A percentile compares a stretch with the other conserved stretches of the same genome.
phyloP scores from a whole-genome alignment of 2,888 invertebrate species.

The Drosophila birchii region DNA sequence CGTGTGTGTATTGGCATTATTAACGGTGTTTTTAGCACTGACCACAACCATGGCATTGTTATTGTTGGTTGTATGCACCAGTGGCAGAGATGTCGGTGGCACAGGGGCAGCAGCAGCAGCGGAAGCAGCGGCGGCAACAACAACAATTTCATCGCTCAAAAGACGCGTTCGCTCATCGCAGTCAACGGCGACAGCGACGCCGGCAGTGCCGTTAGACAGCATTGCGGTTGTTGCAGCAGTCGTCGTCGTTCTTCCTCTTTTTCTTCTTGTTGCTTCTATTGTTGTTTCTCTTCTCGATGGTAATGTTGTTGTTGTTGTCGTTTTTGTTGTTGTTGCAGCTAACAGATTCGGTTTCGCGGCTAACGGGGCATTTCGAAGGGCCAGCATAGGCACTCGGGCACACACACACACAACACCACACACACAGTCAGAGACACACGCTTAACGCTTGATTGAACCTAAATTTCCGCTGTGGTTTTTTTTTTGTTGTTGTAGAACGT shows the following conservation, averaged over 20 bases:
- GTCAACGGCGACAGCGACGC: slow-evolving; percentile 33
- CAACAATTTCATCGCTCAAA: slow-evolving; percentile 60
- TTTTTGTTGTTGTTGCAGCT: slow-evolving; percentile 35
- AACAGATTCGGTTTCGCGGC: slow-evolving; percentile 30
- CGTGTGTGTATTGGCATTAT: slow-evolving; percentile 28
- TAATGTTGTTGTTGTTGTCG: neutral
- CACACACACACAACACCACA: slow-evolving; percentile 34
- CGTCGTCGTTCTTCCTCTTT: slow-evolving; percentile 7
- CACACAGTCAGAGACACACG: slow-evolving; percentile 22
- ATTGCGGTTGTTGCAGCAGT: slow-evolving; percentile 54
- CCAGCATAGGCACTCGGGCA: slow-evolving; percentile 63
- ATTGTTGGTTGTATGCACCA: slow-evolving; percentile 65
- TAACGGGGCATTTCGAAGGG: slow-evolving; percentile 54
- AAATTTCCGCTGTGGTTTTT: slow-evolving; percentile 40
- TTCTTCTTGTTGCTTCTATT: slow-evolving; percentile 1
- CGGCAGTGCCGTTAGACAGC: slow-evolving; percentile 45
- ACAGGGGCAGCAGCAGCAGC: slow-evolving; percentile 44
- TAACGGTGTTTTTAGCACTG: slow-evolving; percentile 36
- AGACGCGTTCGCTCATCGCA: slow-evolving; percentile 82
- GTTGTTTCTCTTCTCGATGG: neutral
- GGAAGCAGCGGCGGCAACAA: slow-evolving; percentile 45
- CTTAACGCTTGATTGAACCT: slow-evolving; percentile 79
- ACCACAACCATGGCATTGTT: slow-evolving; percentile 56
- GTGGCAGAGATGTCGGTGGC: slow-evolving; percentile 66
- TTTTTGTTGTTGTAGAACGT: slow-evolving; percentile 7